A percentile compares a stretch with the other conserved stretches of the same genome.
Evolutionary conservation across 1,140 invertebrate species (phyloP).

Genomic region (Chrysopa pallens): DNA sequence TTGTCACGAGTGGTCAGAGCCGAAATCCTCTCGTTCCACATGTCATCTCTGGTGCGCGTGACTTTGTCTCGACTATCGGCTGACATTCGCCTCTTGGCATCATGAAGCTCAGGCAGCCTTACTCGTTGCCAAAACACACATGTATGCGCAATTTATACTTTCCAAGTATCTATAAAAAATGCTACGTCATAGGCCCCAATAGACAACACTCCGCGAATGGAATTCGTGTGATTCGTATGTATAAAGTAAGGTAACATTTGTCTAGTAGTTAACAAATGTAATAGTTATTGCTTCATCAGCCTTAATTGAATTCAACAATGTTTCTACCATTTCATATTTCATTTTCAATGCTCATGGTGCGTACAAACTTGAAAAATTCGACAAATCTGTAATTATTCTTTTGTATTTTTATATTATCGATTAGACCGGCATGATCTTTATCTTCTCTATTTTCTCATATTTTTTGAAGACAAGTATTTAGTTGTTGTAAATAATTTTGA

Average conservation of each 20-base stretch:
- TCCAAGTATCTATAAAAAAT: too few species aligned
- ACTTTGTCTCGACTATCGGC: too few species aligned
- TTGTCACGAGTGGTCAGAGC: too few species aligned
- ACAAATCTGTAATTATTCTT: slow-evolving; percentile 6
- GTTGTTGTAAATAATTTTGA: too few species aligned
- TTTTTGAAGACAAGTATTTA: slow-evolving; percentile 5
- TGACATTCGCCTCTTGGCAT: too few species aligned
- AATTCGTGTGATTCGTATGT: slow-evolving; percentile 6
- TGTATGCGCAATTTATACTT: too few species aligned
- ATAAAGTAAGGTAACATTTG: slow-evolving; percentile 8
- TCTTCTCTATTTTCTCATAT: slow-evolving; percentile 6
- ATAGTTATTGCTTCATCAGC: slow-evolving; percentile 9
- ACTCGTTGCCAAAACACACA: too few species aligned
- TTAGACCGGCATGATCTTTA: slow-evolving; percentile 6
- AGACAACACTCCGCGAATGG: not conserved
- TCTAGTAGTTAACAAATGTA: slow-evolving; percentile 8
- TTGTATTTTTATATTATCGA: slow-evolving; percentile 6
- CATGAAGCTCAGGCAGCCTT: too few species aligned
- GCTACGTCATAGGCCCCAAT: too few species aligned
- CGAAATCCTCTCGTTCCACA: too few species aligned
- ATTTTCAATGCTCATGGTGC: slow-evolving; percentile 6
- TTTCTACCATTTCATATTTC: slow-evolving; percentile 9
- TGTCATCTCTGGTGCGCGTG: too few species aligned
- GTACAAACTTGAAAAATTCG: slow-evolving; percentile 8
- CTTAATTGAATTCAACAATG: slow-evolving; percentile 9